phyloP scores from a whole-genome alignment of 2,888 invertebrate species.

The Spisula solida region DNA sequence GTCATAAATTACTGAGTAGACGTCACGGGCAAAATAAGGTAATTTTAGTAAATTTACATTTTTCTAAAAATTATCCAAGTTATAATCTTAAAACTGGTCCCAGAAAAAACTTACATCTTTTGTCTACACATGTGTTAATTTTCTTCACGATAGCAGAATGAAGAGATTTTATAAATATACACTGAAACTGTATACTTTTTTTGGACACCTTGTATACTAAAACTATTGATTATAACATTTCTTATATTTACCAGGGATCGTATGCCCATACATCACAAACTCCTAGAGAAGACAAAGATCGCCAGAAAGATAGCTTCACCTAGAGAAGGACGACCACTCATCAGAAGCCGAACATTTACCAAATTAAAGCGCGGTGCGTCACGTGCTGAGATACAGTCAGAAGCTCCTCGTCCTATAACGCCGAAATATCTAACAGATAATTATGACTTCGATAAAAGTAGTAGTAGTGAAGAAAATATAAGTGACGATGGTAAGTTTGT shows the following conservation, averaged over 20 bases:
- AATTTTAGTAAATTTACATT: too few species aligned
- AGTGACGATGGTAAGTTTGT: constrained; percentile 59
- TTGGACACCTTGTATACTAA: too few species aligned
- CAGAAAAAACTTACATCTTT: too few species aligned
- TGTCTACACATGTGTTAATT: too few species aligned
- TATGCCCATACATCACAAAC: constrained; percentile 75
- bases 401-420: constrained; percentile 52
- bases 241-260: constrained; percentile 66
- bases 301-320: constrained; percentile 55
- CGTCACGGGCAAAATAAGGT: too few species aligned
- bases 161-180: too few species aligned
- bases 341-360: constrained; percentile 51
- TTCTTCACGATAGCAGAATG: too few species aligned
- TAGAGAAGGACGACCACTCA: constrained; percentile 51
- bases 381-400: constrained; percentile 40
- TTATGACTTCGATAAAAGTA: constrained; percentile 67
- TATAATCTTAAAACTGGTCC: too few species aligned
- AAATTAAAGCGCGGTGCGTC: constrained; percentile 48
- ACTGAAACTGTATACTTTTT: too few species aligned
- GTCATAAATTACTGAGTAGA: too few species aligned
- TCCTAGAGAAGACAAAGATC: constrained; percentile 57
- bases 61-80: too few species aligned
- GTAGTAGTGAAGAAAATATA: constrained; percentile 65
- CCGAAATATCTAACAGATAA: constrained; percentile 58
- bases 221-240: not conserved